These are phyloP conservation scores for Drosophila nr. perissopoda DNA, from an alignment of 2,888 invertebrate species.

Conservation along the genomic window DNA sequence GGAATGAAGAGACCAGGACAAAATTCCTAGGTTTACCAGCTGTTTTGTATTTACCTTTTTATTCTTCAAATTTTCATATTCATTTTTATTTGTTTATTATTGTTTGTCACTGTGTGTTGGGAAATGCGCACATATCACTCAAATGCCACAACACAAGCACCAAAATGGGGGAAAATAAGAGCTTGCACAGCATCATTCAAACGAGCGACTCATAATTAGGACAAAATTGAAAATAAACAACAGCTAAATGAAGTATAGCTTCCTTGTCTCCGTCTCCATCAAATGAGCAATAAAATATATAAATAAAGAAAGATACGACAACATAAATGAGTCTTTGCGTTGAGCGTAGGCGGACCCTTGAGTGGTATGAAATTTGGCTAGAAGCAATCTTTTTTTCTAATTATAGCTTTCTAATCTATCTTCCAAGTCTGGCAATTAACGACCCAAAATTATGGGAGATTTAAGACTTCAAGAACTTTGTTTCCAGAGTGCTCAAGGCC, in stretches of 20 bases:
- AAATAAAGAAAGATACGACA: not conserved
- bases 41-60: conserved; percentile 23
- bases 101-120: conserved; percentile 1
- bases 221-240: conserved; percentile 23
- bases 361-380: not conserved
- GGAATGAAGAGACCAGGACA: not conserved
- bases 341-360: not conserved
- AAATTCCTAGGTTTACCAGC: conserved; percentile 24
- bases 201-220: conserved; percentile 22
- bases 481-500: not conserved
- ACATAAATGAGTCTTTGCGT: not conserved
- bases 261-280: not conserved
- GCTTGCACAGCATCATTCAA: conserved; percentile 12
- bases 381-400: not conserved
- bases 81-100: conserved; percentile 38
- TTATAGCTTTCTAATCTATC: not conserved
- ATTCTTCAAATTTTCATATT: conserved; percentile 34
- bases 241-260: not conserved
- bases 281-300: not conserved
- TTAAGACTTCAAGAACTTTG: not conserved
- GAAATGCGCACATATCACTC: conserved; percentile 24
- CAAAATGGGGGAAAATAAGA: conserved; percentile 5
- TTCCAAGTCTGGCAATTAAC: not conserved
- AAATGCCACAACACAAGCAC: conserved; percentile 21
- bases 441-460: not conserved